Conservation (phyloP, 2,888 invertebrate species). For the Ephialtes manifestator region DNA sequence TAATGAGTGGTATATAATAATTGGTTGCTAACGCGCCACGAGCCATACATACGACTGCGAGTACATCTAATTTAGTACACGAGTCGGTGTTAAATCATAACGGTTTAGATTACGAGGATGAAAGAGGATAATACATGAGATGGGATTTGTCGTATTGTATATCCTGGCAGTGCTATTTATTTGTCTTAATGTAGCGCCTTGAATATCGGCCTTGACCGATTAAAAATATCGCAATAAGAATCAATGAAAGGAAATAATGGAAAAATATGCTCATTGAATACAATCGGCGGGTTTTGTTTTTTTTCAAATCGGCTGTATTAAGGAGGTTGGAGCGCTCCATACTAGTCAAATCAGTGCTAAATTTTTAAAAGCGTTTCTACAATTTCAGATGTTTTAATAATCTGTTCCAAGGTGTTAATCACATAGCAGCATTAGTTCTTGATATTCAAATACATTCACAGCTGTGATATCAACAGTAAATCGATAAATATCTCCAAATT, state of each 20-base stretch:
- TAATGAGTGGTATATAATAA: constrained; percentile 40
- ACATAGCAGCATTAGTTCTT: too few relatives aligned
- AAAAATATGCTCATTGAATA: too few relatives aligned
- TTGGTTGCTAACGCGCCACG: constrained; percentile 25
- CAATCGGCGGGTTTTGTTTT: too few relatives aligned
- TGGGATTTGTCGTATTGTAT: constrained; percentile 33
- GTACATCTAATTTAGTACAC: constrained; percentile 48
- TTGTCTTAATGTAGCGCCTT: constrained; percentile 12
- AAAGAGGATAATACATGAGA: constrained; percentile 21
- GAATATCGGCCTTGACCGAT: constrained; percentile 26
- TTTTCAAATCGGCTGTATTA: too few relatives aligned
- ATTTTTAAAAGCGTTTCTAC: too few relatives aligned
- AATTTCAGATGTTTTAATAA: too few relatives aligned
- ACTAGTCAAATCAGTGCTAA: too few relatives aligned
- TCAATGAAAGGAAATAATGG: neutral
- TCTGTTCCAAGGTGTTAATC: too few relatives aligned
- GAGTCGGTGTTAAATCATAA: constrained; percentile 25
- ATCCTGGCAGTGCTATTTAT: constrained; percentile 58
- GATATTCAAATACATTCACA: too few relatives aligned
- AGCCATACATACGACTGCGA: constrained; percentile 5
- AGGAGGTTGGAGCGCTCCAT: too few relatives aligned
- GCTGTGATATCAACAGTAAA: too few relatives aligned
- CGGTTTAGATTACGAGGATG: constrained; percentile 35
- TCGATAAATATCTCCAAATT: too few relatives aligned
- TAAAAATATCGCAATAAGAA: constrained; percentile 18